Percentiles rank a stretch among this genome's conserved stretches.
Evolutionary conservation across 2,797 vertebrate genomes (phyloP).

Genomic region (Lindbergichthys nudifrons): DNA sequence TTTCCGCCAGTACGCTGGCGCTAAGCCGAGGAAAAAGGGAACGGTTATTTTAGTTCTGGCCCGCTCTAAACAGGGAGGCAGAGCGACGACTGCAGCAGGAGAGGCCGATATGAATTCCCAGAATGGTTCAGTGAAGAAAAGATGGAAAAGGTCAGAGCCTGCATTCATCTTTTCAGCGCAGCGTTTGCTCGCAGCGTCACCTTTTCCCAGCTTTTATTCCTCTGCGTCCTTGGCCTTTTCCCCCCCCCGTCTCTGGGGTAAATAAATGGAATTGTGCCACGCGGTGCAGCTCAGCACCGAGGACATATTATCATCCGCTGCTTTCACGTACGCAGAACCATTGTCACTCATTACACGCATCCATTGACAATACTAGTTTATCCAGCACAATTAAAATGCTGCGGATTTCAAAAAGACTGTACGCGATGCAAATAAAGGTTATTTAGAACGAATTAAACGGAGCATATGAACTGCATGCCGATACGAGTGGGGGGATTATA

Average conservation of each 20-base stretch:
- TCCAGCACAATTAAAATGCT: constrained; percentile 45
- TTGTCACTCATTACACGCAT: constrained; percentile 42
- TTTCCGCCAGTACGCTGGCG: constrained; percentile 1
- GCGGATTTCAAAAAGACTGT: constrained; percentile 34
- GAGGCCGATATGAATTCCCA: constrained; percentile 63
- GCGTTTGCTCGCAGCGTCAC: constrained; percentile 62
- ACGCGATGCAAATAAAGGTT: constrained; percentile 34
- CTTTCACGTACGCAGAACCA: constrained; percentile 38
- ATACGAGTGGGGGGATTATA: constrained; percentile 22
- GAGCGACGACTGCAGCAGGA: constrained; percentile 37
- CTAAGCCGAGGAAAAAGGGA: constrained; percentile 35
- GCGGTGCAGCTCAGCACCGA: constrained; percentile 31
- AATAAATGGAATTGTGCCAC: constrained; percentile 54
- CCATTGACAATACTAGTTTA: constrained; percentile 29
- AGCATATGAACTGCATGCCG: constrained; percentile 19
- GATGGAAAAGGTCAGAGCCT: constrained; percentile 69
- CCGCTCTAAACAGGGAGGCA: constrained; percentile 44
- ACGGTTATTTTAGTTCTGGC: constrained; percentile 55
- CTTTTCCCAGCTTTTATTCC: constrained; percentile 57
- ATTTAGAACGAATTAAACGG: constrained; percentile 21
- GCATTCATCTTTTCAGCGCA: constrained; percentile 66
- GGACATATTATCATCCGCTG: constrained; percentile 65
- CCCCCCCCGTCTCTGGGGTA: constrained; percentile 40
- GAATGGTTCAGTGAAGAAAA: constrained; percentile 46
- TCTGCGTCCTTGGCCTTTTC: constrained; percentile 54